These are phyloP conservation scores for Didymodactylos carnosus DNA, from an alignment of 2,888 invertebrate genomes.

Conservation along the genomic window DNA sequence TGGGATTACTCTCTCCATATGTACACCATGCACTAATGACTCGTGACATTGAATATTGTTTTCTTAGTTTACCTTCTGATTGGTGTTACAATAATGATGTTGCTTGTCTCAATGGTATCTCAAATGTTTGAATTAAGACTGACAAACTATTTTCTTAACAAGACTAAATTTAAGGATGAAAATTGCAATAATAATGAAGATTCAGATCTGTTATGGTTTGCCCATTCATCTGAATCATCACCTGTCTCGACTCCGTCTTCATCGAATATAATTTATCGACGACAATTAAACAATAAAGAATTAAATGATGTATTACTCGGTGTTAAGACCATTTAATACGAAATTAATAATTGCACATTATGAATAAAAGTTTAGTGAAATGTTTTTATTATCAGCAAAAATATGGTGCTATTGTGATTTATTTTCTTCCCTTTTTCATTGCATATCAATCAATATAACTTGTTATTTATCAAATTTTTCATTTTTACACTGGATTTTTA, in stretches of 20 bases:
- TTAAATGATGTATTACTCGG: too few species aligned
- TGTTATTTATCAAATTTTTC: too few species aligned
- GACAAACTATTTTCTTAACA: conserved; percentile 53
- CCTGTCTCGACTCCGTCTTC: neutral
- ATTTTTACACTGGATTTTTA: too few species aligned
- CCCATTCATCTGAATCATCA: neutral
- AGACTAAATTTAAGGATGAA: conserved; percentile 40
- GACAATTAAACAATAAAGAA: neutral
- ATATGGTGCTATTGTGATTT: too few species aligned
- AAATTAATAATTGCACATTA: too few species aligned
- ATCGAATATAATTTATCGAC: neutral
- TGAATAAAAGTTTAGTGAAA: too few species aligned
- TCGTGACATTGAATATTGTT: neutral
- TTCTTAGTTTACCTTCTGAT: conserved; percentile 54
- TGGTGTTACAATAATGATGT: conserved; percentile 63
- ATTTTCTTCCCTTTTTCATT: too few species aligned
- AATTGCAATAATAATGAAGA: conserved; percentile 26
- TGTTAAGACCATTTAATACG: too few species aligned
- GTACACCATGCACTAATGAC: neutral
- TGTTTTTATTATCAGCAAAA: too few species aligned
- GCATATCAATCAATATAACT: too few species aligned
- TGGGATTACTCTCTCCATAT: neutral
- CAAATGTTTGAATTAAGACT: conserved; percentile 70
- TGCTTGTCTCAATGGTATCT: conserved; percentile 61
- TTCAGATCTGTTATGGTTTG: neutral